These are phyloP conservation scores for Aphelenchoides avenae DNA, from an alignment of 1,140 invertebrate species.

Conservation along the genomic window DNA sequence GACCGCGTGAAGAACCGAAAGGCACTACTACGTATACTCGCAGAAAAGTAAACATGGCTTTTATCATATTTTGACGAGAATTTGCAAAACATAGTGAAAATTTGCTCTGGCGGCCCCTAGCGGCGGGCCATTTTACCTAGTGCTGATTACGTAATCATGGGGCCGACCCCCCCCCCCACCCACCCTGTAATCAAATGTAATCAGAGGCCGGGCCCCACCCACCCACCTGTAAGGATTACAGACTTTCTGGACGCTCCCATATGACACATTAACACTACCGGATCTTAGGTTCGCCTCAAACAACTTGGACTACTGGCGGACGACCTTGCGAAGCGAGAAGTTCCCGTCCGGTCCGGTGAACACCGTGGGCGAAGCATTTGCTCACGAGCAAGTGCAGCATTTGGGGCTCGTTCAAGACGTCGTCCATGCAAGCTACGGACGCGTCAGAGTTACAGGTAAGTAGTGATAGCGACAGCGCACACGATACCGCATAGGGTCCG, in stretches of 20 bases:
- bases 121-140: no score
- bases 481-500: no score
- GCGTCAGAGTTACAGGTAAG: constrained; percentile 70
- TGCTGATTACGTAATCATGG: no score
- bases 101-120: no score
- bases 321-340: constrained; percentile 68
- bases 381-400: constrained; percentile 63
- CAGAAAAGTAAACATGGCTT: constrained; percentile 59
- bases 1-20: constrained; percentile 73
- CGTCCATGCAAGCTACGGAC: constrained; percentile 69
- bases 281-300: no score
- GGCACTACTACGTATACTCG: constrained; percentile 68
- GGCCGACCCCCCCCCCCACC: no score
- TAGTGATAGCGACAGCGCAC: no score
- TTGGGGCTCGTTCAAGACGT: constrained; percentile 74
- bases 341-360: constrained; percentile 89
- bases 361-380: constrained; percentile 76
- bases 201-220: no score
- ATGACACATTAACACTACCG: no score
- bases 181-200: no score
- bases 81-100: constrained; percentile 2
- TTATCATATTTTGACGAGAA: constrained; percentile 2
- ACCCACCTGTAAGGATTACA: no score
- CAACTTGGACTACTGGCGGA: constrained; percentile 68
- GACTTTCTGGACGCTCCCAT: no score